Base-by-base conservation (phyloP, 2,888 invertebrate species). In the Galerucella nymphaeae region DNA sequence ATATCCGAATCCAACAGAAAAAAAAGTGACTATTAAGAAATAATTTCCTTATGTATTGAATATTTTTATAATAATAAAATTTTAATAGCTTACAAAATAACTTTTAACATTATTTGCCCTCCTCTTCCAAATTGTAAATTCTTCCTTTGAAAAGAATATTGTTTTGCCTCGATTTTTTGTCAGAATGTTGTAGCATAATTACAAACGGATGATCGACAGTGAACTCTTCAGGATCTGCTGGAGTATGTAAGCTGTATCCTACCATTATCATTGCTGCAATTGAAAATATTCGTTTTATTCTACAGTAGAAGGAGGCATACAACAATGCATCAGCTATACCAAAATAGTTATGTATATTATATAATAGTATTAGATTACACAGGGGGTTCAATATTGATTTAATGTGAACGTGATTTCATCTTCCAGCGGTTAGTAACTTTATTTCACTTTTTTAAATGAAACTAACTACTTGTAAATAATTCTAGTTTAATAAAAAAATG, bases 151-250 rank as follows among this genome's bases (percentile, higher is more conserved):
- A 59, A 14, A 59, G 14, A 9, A 30, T 59, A 16, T 30, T 59
- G 10, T 13, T 38, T 59, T 59, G n/a, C n/a, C 8, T 30, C 3
- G 38, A n/a, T 23, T 30, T 14, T 16, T 6, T 14, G 9, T 30
- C 38, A 10, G n/a, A 14, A 16, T 59, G 30, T 38, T 48, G 53
- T 23, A 79, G 48, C 10, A 71, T 11, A 41, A 72, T 63, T 0
- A 78, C 64, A 58, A 75, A 78, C 1, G 78, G 75, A 68, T 76
- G 74, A 59, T 79, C 76, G 13, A 64, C 78, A 18, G 66, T 65
- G 61, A 77, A 78, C 41, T 70, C 63, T 45, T 75, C 58, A 38
- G 8, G 57, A 45, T 45, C 14, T 45, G 45, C 0, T 14, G 45
- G 45, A 11, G 5, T n/a, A 8, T 5, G 14, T 23, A 58, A 23